Evolutionary conservation across 2,888 invertebrate species (phyloP), one percentile per base, ranked within the genome.

Genomic region (Lasius fuliginosus): DNA sequence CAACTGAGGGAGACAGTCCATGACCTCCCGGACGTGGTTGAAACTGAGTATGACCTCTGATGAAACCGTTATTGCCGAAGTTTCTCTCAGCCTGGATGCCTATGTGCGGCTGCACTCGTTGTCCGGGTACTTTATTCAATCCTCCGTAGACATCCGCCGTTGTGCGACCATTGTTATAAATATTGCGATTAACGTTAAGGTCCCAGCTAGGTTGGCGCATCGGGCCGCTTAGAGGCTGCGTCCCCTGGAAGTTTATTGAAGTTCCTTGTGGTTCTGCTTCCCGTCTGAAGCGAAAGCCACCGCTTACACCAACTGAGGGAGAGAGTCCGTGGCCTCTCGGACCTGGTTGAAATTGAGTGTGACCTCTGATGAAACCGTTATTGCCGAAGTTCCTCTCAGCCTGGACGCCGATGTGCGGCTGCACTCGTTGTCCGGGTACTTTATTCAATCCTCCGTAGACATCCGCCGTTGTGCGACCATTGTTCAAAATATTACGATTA

Each of bases 351-450:
- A 76, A 11, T 3, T 76, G 65, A 11, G 23, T 23, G 0, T 64
- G 23, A 65, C 64, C 76, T 53, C 76, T 76, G 53, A 76, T 40
- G 18, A 76, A 76, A 65, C 76, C 76, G 0, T 65, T 27, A 0
- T 53, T 53, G 27, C 75, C 75, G 0, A 76, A 36, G 5, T 53
- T 64, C 0, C 76, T 76, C 2, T 76, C 76, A 53, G 49, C 65
- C 0, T 76, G 76, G 2, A 76, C 40, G 12, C 76, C 76, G 3
- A 76, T 0, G 27, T 76, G 76, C 12, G 76, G 76, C 12, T 76
- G 76, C 12, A 27, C 76, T 27, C 18, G 65, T 76, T 76, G 76
- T 53, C 76, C 65, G 40, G 76, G 76, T 36, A 40, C 18, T 53
- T 76, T 76, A 3, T 0, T 3, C 27, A 65, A 0, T 76, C 76